Conservation (phyloP, 1,140 invertebrate genomes). For the Leptoteleia sp. region DNA sequence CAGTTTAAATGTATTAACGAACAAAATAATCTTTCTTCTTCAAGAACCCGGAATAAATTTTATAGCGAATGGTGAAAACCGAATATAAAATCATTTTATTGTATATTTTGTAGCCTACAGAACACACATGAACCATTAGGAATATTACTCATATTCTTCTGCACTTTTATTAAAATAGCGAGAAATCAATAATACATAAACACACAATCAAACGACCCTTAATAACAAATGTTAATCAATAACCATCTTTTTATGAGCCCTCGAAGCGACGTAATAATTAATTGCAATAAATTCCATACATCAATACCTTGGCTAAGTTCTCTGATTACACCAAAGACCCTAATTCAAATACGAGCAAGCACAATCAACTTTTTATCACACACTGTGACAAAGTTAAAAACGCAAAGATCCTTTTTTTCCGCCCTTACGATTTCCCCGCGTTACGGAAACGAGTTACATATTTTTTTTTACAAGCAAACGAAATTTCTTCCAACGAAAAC, state of each 20-base stretch:
- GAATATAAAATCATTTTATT: constrained; percentile 30
- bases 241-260: not conserved
- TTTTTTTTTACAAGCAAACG: constrained; percentile 10
- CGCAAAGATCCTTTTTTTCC: constrained; percentile 7
- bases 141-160: constrained; percentile 1
- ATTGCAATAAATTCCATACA: not conserved
- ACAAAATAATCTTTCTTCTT: not conserved
- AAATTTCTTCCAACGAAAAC: constrained; percentile 1
- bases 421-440: constrained; percentile 9
- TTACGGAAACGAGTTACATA: constrained; percentile 22
- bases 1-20: not conserved
- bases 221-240: constrained; percentile 4
- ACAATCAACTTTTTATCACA: constrained; percentile 4
- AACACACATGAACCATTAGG: constrained; percentile 11
- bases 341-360: not conserved
- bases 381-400: constrained; percentile 13
- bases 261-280: not conserved
- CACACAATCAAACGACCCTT: not conserved
- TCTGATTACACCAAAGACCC: not conserved
- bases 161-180: constrained; percentile 2
- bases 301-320: too few relatives aligned
- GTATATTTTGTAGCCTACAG: constrained; percentile 13
- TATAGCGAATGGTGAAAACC: constrained; percentile 10
- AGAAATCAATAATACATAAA: constrained; percentile 6
- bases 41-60: not conserved